Base-by-base conservation (phyloP, 1,140 invertebrate species). In the Pseudomyrmex pallidus region DNA sequence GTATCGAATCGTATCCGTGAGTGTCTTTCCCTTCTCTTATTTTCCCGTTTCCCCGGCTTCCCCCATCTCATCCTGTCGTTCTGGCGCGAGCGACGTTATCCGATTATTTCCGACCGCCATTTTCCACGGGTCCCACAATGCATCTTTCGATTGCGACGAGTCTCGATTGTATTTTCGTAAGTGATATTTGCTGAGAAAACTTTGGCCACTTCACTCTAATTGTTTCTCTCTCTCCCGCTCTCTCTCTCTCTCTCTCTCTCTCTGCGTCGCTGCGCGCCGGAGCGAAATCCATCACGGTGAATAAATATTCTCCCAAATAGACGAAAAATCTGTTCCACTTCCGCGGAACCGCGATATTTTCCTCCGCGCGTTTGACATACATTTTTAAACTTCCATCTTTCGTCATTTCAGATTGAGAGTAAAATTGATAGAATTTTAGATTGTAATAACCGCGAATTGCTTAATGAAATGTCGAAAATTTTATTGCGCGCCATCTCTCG, bases 111-210 rank as follows among this genome's bases (percentile, higher is more conserved):
- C 74, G 68, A 56, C 52, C 86, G 54, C 59, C 62, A 46, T 76
- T 87, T 64, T 84, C 82, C 59, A 67, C 76, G 54, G 0, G 54
- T 22, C 68, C 72, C 54, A 85, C 62, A 68, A 86, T 86, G 84
- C 87, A 85, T 86, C 82, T 77, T 89, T 83, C 78, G 87, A 85
- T 89, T 88, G 85, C 87, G 74, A 62, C 62, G 78, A 52, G 46
- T 52, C 44, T 61, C 83, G 74, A 84, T 83, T 82, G 80, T 87
- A 82, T 86, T 89, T 77, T 83, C 63, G 54, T 77, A 83, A 89
- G 82, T 89, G 85, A 82, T 89, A 86, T 89, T 89, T 89, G 77
- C 87, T 85, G 64, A 87, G 85, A 83, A 82, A 87, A 89, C 85
- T 89, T 78, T 62, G 66, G 61, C 83, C 83, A 87, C 80, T 87